These are phyloP conservation scores for Cerastis leucographa DNA, from an alignment of 2,888 invertebrate species.

Conservation along the genomic window DNA sequence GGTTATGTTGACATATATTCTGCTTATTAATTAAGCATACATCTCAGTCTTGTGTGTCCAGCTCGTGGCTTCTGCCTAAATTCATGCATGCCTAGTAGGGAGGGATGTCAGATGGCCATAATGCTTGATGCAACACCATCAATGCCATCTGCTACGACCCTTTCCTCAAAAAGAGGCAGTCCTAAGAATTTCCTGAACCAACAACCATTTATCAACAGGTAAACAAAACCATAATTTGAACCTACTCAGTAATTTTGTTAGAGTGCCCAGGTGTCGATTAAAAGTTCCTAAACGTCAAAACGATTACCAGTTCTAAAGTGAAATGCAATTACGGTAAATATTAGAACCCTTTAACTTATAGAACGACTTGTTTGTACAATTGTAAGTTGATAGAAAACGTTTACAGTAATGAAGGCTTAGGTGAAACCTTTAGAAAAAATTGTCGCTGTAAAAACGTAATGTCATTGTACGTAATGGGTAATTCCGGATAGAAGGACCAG, in stretches of 20 bases:
- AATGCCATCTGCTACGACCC: conserved; percentile 9
- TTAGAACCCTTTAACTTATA: conserved; percentile 74
- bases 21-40: conserved; percentile 47
- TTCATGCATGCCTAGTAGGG: background rate
- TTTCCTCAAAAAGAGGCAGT: conserved; percentile 24
- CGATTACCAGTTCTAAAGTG: conserved; percentile 57
- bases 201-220: conserved; percentile 60
- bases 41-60: conserved; percentile 30
- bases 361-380: conserved; percentile 83
- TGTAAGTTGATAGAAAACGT: conserved; percentile 84
- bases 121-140: background rate
- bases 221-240: conserved; percentile 54
- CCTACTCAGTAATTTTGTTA: conserved; percentile 55
- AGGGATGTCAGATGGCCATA: background rate
- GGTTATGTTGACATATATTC: conserved; percentile 46
- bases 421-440: conserved; percentile 78
- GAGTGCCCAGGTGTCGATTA: conserved; percentile 65
- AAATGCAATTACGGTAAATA: conserved; percentile 73
- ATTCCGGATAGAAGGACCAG: conserved; percentile 80
- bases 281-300: conserved; percentile 63
- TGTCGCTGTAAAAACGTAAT: conserved; percentile 84
- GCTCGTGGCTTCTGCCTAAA: background rate
- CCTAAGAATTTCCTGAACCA: conserved; percentile 43
- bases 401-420: conserved; percentile 86
- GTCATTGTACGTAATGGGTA: conserved; percentile 89